These are phyloP conservation scores for Lasioglossum zephyrum DNA, from an alignment of 2,888 invertebrate genomes.

Conservation along the genomic window DNA sequence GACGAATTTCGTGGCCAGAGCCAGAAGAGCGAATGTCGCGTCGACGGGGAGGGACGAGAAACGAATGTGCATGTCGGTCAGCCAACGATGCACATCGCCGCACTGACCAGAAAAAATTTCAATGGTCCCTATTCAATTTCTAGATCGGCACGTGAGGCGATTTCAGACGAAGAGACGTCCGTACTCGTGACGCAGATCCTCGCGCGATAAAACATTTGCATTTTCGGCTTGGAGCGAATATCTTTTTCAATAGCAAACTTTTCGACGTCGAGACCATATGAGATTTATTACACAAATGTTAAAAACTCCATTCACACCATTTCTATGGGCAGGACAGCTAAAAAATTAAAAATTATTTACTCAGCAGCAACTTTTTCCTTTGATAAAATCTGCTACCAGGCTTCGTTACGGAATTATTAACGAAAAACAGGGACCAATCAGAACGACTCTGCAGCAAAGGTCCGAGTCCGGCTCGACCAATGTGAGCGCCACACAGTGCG, in stretches of 20 bases:
- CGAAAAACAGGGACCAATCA: no score
- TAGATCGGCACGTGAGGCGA: not conserved
- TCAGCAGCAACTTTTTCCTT: no score
- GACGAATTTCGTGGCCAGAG: constrained; percentile 4
- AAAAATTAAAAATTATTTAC: no score
- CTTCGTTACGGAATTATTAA: no score
- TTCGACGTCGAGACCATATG: not conserved
- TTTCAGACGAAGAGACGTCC: not conserved
- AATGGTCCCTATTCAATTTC: not conserved
- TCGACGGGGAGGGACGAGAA: not conserved
- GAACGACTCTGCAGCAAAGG: no score
- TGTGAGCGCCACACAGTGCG: no score
- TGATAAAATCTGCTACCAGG: no score
- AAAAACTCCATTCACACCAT: not conserved
- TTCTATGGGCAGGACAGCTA: not conserved
- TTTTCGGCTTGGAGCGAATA: not conserved
- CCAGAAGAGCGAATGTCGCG: not conserved
- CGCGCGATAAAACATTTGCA: not conserved
- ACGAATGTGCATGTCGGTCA: constrained; percentile 13
- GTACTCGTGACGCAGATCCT: not conserved
- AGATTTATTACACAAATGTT: no score
- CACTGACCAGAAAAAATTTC: constrained; percentile 8
- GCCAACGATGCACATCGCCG: not conserved
- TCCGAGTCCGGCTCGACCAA: no score
- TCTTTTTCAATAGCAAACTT: not conserved